Percentiles rank a stretch among this genome's conserved stretches.
Evolutionary conservation across 2,888 invertebrate species (phyloP).

Genomic region (Folsomia candida): DNA sequence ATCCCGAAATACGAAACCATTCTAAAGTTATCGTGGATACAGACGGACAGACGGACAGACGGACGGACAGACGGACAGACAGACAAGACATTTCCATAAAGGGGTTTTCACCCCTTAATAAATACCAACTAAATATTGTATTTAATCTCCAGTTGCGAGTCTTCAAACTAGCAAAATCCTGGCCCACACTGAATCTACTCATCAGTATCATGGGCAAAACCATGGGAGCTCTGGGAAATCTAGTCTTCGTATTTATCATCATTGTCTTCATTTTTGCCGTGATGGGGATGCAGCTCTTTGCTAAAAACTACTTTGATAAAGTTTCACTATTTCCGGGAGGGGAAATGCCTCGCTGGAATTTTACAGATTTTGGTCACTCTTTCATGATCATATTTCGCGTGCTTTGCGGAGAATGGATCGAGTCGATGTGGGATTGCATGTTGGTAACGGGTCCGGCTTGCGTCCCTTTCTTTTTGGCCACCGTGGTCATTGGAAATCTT

Average conservation of each 20-base stretch:
- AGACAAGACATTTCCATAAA: too few species aligned
- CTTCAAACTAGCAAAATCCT: constrained; percentile 97
- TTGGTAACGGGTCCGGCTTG: constrained; percentile 81
- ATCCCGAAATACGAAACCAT: background rate
- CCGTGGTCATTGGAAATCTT: constrained; percentile 97
- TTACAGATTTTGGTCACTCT: constrained; percentile 90
- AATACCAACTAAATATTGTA: too few species aligned
- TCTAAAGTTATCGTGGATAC: too few species aligned
- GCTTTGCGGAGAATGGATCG: constrained; percentile 98
- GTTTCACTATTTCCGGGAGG: constrained; percentile 79
- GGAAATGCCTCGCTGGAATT: constrained; percentile 69
- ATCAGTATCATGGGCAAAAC: constrained; percentile 98
- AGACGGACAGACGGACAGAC: too few species aligned
- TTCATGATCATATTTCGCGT: constrained; percentile 99
- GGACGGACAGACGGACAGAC: too few species aligned
- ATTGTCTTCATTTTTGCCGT: constrained; percentile 99
- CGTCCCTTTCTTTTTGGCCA: constrained; percentile 96
- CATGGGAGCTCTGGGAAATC: constrained; percentile 97
- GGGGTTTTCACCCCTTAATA: too few species aligned
- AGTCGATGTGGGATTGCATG: constrained; percentile 99
- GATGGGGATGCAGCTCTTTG: constrained; percentile 99
- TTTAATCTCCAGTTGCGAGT: constrained; percentile 61
- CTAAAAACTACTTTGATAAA: constrained; percentile 83
- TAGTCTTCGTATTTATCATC: constrained; percentile 96
- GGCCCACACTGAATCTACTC: constrained; percentile 96